Evolutionary conservation across 1,140 invertebrate genomes (phyloP).

Genomic region (Cataglyphis hispanica): DNA sequence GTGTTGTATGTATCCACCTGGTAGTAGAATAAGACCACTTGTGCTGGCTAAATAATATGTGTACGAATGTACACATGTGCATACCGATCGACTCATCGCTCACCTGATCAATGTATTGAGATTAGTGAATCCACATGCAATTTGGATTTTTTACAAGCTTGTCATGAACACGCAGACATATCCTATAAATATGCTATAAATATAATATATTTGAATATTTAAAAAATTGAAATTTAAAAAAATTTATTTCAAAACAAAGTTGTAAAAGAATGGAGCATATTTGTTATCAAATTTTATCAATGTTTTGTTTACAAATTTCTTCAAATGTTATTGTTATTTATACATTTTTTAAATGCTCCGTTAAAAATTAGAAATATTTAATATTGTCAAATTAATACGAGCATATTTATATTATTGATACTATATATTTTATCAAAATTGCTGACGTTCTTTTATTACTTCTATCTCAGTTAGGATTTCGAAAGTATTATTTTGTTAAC

Average conservation of each 20-base stretch:
- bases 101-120: constrained; percentile 12
- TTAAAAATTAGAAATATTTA: not conserved
- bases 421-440: not conserved
- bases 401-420: not conserved
- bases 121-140: constrained; percentile 15
- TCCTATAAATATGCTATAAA: not conserved
- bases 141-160: constrained; percentile 5
- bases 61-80: constrained; percentile 33
- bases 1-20: constrained; percentile 47
- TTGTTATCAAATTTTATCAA: not conserved
- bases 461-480: constrained; percentile 2
- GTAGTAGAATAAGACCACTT: constrained; percentile 80
- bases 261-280: not conserved
- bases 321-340: not conserved
- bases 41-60: constrained; percentile 68
- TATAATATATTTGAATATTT: not conserved
- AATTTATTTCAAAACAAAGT: not conserved
- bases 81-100: constrained; percentile 67
- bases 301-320: not conserved
- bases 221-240: not conserved
- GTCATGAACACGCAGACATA: not conserved
- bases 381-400: not conserved
- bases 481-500: not conserved
- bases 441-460: not conserved
- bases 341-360: not conserved